Base-by-base conservation (phyloP, 2,113 vertebrate species). In the Anser cygnoides region DNA sequence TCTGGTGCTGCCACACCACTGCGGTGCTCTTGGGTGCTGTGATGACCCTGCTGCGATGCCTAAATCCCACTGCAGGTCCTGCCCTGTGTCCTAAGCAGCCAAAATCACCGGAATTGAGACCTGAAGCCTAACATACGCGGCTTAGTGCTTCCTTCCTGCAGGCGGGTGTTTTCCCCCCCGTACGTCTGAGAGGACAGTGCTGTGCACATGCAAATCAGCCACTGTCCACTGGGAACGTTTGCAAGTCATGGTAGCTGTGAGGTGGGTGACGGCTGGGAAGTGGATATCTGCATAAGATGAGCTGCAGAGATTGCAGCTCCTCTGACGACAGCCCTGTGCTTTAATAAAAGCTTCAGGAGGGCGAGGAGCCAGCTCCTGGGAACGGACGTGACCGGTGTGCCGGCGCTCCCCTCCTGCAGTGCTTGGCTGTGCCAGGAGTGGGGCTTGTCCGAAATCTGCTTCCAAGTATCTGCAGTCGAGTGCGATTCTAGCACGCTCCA, bases 341-440 rank as follows among this genome's bases (percentile, higher is more conserved):
- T 76, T 70, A 79, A 44, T 65, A 33, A 84, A 33, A 46, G 58
- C 66, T 43, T 41, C 0, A 2, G 54, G 77, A 75, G 39, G 67
- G 90, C 88, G 63, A 73, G 68, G 72, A 96, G 86, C 88, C 28
- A 13, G 50, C 71, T 78, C 80, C 71, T 74, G 90, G 85, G 67
- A 92, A 73, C 2, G 6, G 84, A 88, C 2, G 41, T 93, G 93
- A 77, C 79, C 93, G 73, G 93, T 66, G 92, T 74, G 67, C 79
- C 71, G 90, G 82, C 63, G 77, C 50, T 77, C 72, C 85, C 57
- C 79, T 91, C 83, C 94, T 95, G 95, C 93, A 79, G 94, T 52
- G 39, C 82, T 90, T 5, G 58, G 11, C 57, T 72, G 92, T 85
- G 93, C 93, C 85, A 90, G 75, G 55, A 93, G 84, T 3, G 37